Conservation (phyloP, 2,113 vertebrate genomes). For the Siniperca knerii region DNA sequence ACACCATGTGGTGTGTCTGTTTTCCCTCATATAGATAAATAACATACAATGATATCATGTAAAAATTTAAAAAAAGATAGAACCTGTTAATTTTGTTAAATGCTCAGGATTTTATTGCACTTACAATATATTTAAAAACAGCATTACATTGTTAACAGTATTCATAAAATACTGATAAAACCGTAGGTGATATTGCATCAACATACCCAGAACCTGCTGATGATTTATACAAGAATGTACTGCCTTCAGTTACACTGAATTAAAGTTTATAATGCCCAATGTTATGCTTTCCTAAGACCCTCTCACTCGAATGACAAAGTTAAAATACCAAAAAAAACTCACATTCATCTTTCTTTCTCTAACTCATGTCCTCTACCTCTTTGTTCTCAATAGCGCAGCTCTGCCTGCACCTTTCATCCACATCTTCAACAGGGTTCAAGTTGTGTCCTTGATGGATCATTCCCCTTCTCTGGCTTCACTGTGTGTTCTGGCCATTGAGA, state of each 20-base stretch:
- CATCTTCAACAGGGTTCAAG: not conserved
- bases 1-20: constrained; percentile 27
- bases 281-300: constrained; percentile 7
- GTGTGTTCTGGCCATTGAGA: constrained; percentile 85
- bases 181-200: constrained; percentile 12
- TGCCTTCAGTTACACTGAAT: constrained; percentile 10
- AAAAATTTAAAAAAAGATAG: not conserved
- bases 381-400: not conserved
- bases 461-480: constrained; percentile 50
- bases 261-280: constrained; percentile 52
- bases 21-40: constrained; percentile 5
- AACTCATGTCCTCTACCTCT: not conserved
- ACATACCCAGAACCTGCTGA: constrained; percentile 37
- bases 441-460: constrained; percentile 10
- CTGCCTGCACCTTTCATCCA: constrained; percentile 23
- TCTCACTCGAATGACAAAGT: not conserved
- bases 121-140: constrained; percentile 14
- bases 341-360: not conserved
- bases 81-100: constrained; percentile 38
- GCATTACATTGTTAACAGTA: constrained; percentile 6
- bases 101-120: constrained; percentile 57
- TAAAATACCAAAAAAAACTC: not conserved
- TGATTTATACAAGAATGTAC: constrained; percentile 23
- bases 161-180: constrained; percentile 17
- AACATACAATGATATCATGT: not conserved